Evolutionary conservation across 2,797 vertebrate species (phyloP), one percentile per base, ranked within the genome.

Genomic region (Oreochromis grahami): DNA sequence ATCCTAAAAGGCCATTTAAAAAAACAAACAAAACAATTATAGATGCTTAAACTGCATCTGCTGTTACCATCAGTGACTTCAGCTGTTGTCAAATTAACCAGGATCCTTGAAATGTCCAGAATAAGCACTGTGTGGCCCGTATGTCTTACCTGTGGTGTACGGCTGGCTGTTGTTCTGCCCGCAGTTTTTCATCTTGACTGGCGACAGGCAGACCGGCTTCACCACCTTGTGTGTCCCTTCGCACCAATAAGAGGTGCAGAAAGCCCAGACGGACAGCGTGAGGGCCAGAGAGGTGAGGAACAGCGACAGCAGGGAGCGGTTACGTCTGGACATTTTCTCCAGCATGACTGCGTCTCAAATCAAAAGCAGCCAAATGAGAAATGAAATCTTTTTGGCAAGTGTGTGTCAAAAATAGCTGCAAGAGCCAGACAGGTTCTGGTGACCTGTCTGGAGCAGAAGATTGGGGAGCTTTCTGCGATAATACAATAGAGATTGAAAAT

Each of bases 241-340:
- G 5, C 95, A 96, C 96, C 96, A 97, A 70, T 97, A 97, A 41
- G 96, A 97, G 55, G 96, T 97, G 91, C 94, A 95, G 89, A 97
- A 96, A 1, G 96, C 96, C 5, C 85, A 94, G 38, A 96, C 93
- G 0, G 96, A 97, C 83, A 96, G 88, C 2, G 94, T 93, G 65
- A 97, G 96, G 14, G 96, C 96, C 80, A 97, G 26, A 0, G 96
- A 95, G 58, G 96, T 96, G 79, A 97, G 94, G 36, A 90, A 91
- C 41, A 97, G 92, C 0, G 96, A 96, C 58, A 97, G 88, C 68
- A 96, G 89, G 4, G 95, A 96, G 52, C 96, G 95, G 82, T 95
- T 94, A 3, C 90, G 91, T 8, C 96, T 86, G 74, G 96, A 96
- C 95, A 95, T 92, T 2, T 92, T 94, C 84, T 95, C 95, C 91